phyloP scores from a whole-genome alignment of 1,140 invertebrate species.

The Caenorhabditis latens region DNA sequence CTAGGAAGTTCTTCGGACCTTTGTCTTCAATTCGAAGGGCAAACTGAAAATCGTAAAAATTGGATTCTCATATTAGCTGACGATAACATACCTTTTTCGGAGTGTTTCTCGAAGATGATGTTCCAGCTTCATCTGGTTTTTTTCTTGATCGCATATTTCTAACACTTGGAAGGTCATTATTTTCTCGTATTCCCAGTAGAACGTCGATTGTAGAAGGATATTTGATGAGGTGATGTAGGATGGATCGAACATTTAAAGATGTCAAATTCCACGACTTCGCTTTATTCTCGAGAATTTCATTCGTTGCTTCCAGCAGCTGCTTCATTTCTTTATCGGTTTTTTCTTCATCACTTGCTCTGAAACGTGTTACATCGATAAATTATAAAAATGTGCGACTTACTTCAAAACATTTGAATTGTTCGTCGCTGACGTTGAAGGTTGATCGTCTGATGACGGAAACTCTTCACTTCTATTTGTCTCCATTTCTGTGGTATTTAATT shows the following conservation, averaged over 20 bases:
- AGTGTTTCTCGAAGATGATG: slow-evolving; percentile 1
- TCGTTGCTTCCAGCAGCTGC: not conserved
- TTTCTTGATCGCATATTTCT: slow-evolving; percentile 42
- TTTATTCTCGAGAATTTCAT: slow-evolving; percentile 38
- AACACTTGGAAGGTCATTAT: slow-evolving; percentile 18
- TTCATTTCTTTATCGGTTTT: slow-evolving; percentile 26
- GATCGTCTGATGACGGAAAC: not conserved
- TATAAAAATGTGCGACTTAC: not conserved
- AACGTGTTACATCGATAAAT: not conserved
- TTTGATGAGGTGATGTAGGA: slow-evolving; percentile 50
- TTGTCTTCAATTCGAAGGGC: slow-evolving; percentile 7
- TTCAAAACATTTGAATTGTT: not conserved
- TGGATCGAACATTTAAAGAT: slow-evolving; percentile 33
- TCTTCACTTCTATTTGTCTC: not conserved
- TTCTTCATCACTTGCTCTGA: not conserved
- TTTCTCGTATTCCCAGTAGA: slow-evolving; percentile 33
- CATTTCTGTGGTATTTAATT: not conserved
- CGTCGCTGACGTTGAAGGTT: not conserved
- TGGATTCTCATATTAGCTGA: not conserved
- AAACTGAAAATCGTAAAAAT: slow-evolving; percentile 27
- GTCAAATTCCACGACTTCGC: slow-evolving; percentile 46
- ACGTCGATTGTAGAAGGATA: slow-evolving; percentile 31
- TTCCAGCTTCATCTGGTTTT: slow-evolving; percentile 13
- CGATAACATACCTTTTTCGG: slow-evolving; percentile 28
- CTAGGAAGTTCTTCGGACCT: slow-evolving; percentile 41